phyloP scores from a whole-genome alignment of 2,797 vertebrate species.

The Acropternis orthonyx region DNA sequence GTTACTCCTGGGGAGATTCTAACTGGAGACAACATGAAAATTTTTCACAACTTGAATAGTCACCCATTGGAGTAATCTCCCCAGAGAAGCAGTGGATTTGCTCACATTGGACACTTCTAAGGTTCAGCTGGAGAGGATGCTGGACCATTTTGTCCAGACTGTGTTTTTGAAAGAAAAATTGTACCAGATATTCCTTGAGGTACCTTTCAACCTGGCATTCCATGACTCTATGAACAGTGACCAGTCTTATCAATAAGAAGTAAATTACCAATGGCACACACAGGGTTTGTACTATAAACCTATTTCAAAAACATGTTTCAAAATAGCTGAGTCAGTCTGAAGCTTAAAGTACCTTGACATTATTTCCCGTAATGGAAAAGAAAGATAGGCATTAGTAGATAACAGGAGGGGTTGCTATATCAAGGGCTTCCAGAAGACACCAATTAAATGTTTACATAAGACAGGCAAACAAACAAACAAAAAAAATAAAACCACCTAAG shows the following conservation, averaged over 20 bases:
- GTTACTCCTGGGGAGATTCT: not conserved
- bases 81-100: not conserved
- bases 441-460: not conserved
- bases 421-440: not conserved
- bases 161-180: not conserved
- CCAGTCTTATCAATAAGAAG: not conserved
- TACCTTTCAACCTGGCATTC: not conserved
- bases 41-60: not conserved
- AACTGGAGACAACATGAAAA: not conserved
- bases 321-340: not conserved
- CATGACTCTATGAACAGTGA: not conserved
- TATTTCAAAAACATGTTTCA: not conserved
- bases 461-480: not conserved
- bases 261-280: not conserved
- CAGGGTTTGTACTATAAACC: fast-evolving
- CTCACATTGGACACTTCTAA: not conserved
- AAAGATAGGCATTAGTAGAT: not conserved
- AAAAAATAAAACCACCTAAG: not conserved
- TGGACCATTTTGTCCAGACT: not conserved
- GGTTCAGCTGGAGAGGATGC: not conserved
- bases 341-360: not conserved
- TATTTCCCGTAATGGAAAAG: not conserved
- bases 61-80: not conserved
- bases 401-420: not conserved
- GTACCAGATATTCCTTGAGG: not conserved